Percentiles rank a stretch among this genome's conserved stretches.
These are phyloP conservation scores for Acanthurus lineatus DNA, from an alignment of 2,797 vertebrate genomes.

Conservation along the genomic window DNA sequence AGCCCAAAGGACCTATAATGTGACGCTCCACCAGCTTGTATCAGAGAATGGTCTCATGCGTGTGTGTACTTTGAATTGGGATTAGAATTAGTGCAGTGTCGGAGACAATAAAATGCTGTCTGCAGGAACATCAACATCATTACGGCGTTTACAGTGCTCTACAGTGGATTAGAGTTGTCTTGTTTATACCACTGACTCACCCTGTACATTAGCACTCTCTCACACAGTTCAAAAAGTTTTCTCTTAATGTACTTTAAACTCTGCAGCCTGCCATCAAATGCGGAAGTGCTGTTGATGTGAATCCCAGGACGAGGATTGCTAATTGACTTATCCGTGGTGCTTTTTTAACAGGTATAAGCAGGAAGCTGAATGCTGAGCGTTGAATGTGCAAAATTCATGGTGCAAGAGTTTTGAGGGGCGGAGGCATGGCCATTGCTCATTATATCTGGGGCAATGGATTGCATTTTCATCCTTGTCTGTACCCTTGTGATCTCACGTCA, in stretches of 20 bases:
- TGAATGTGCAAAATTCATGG: too few species aligned
- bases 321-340: constrained; percentile 41
- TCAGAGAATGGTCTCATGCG: constrained; percentile 32
- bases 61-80: constrained; percentile 42
- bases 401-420: too few species aligned
- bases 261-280: constrained; percentile 27
- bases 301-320: constrained; percentile 38
- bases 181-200: constrained; percentile 54
- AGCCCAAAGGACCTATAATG: constrained; percentile 54
- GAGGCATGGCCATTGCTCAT: too few species aligned
- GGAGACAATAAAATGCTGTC: constrained; percentile 52
- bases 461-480: too few species aligned
- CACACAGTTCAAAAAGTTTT: constrained; percentile 49
- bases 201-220: constrained; percentile 36
- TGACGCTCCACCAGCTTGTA: constrained; percentile 48
- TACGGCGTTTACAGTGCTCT: constrained; percentile 20
- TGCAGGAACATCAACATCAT: constrained; percentile 41
- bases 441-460: too few species aligned
- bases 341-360: constrained; percentile 19
- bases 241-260: constrained; percentile 51
- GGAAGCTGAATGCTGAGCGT: neutral
- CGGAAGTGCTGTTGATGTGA: constrained; percentile 15
- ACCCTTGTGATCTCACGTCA: too few species aligned
- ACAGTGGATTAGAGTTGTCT: constrained; percentile 39
- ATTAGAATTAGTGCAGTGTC: constrained; percentile 52